Percentiles rank a stretch among this genome's conserved stretches.
These are phyloP conservation scores for Lordiphosa clarofinis DNA, from an alignment of 1,140 invertebrate species.

Conservation along the genomic window DNA sequence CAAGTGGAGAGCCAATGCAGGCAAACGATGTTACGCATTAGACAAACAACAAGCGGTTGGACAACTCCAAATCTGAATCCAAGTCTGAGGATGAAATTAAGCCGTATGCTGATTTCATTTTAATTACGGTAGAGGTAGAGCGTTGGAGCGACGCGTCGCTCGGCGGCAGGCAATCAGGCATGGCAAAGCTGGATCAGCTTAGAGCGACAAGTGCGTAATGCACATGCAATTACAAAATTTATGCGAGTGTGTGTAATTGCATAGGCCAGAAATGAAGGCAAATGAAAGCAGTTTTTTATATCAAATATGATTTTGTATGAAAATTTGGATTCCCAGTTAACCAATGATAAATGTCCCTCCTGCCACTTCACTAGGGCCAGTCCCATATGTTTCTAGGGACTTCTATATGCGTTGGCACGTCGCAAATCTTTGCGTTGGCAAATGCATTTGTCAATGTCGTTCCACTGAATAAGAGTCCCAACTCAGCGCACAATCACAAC, in stretches of 20 bases:
- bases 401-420: slow-evolving; percentile 61
- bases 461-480: slow-evolving; percentile 27
- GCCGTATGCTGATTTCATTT: slow-evolving; percentile 77
- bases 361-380: too few relatives aligned
- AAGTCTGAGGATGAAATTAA: slow-evolving; percentile 55
- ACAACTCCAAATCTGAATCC: slow-evolving; percentile 23
- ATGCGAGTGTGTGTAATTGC: slow-evolving; percentile 47
- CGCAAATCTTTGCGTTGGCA: slow-evolving; percentile 47
- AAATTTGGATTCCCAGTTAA: neutral
- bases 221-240: slow-evolving; percentile 59
- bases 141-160: too few relatives aligned
- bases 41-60: slow-evolving; percentile 70
- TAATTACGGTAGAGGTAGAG: slow-evolving; percentile 48
- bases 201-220: slow-evolving; percentile 76
- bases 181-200: slow-evolving; percentile 75
- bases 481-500: slow-evolving; percentile 16
- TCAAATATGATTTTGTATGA: neutral
- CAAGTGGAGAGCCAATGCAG: slow-evolving; percentile 11
- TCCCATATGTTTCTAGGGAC: slow-evolving; percentile 1
- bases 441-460: slow-evolving; percentile 73
- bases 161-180: slow-evolving; percentile 62
- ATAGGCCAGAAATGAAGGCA: slow-evolving; percentile 5
- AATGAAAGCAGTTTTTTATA: slow-evolving; percentile 3
- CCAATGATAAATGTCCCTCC: neutral
- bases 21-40: slow-evolving; percentile 75